Percentiles rank a stretch among this genome's conserved stretches.
phyloP scores from a whole-genome alignment of 2,888 invertebrate species.

The Heliconius charithonia region DNA sequence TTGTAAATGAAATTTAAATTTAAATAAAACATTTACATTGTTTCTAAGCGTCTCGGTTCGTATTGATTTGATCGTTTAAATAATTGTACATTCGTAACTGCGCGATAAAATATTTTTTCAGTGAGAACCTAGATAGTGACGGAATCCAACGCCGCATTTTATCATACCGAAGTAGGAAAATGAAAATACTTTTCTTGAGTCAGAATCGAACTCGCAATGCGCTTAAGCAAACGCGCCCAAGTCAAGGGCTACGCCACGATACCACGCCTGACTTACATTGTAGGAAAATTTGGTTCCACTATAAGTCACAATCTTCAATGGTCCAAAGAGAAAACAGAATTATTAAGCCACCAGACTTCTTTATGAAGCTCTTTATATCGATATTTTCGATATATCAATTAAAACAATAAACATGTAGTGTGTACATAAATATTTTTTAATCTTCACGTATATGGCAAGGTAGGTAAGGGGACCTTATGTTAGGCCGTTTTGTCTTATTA shows the following conservation, averaged over 20 bases:
- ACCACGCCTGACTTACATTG: neutral
- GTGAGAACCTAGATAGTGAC: neutral
- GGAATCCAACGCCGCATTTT: rapidly evolving
- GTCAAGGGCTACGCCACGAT: neutral
- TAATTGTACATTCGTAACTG: neutral
- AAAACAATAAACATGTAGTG: too few relatives aligned
- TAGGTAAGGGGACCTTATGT: too few relatives aligned
- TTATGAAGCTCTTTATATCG: too few relatives aligned
- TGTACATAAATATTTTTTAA: too few relatives aligned
- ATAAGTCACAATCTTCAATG: too few relatives aligned
- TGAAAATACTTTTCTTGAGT: neutral
- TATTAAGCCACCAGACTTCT: too few relatives aligned
- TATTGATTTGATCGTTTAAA: neutral
- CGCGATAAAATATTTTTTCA: neutral
- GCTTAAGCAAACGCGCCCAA: neutral
- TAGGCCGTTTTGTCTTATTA: too few relatives aligned
- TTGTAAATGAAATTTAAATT: neutral
- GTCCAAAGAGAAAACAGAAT: too few relatives aligned
- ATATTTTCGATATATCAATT: too few relatives aligned
- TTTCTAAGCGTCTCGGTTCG: neutral
- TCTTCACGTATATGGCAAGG: too few relatives aligned
- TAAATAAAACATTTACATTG: neutral
- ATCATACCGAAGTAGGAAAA: neutral
- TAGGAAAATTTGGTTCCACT: neutral
- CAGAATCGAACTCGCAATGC: neutral